A percentile compares a stretch with the other conserved stretches of the same genome.
Conservation (phyloP, 1,140 invertebrate species). For the Nylanderia fulva region DNA sequence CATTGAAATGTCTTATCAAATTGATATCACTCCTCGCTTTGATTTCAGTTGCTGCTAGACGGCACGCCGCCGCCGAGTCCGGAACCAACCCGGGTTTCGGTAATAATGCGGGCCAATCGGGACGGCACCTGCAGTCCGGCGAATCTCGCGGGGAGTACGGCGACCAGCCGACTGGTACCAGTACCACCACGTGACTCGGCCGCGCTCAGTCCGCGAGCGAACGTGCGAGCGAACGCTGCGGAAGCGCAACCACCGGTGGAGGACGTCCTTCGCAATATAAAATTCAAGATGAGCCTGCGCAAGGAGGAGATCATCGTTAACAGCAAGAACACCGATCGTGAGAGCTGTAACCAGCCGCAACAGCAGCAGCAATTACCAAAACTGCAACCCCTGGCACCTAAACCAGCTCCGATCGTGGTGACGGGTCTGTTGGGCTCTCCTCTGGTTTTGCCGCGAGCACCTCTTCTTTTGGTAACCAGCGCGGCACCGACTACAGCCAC, state of each 20-base stretch:
- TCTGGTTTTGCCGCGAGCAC: constrained; percentile 84
- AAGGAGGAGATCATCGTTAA: constrained; percentile 88
- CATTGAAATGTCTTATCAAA: background rate
- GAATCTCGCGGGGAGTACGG: constrained; percentile 64
- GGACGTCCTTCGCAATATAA: constrained; percentile 91
- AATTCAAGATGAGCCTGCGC: constrained; percentile 92
- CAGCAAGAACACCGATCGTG: constrained; percentile 86
- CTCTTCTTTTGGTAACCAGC: constrained; percentile 84
- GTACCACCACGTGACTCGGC: constrained; percentile 13
- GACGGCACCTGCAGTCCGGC: constrained; percentile 90
- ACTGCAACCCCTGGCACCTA: constrained; percentile 82
- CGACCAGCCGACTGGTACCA: constrained; percentile 47
- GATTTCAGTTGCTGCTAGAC: constrained; percentile 84
- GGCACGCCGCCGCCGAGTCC: constrained; percentile 86
- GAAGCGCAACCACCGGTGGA: constrained; percentile 83
- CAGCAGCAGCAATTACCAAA: constrained; percentile 66
- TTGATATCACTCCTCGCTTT: constrained; percentile 3
- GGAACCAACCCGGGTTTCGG: constrained; percentile 85
- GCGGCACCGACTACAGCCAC: constrained; percentile 59
- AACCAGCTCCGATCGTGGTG: constrained; percentile 81
- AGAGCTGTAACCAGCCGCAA: constrained; percentile 66
- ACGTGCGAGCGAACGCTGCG: constrained; percentile 22
- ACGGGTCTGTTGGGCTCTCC: constrained; percentile 76
- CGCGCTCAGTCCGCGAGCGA: constrained; percentile 20
- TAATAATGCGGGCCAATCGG: constrained; percentile 93